Evolutionary conservation across 2,888 invertebrate genomes (phyloP).

Genomic region (Apamea epomidion): DNA sequence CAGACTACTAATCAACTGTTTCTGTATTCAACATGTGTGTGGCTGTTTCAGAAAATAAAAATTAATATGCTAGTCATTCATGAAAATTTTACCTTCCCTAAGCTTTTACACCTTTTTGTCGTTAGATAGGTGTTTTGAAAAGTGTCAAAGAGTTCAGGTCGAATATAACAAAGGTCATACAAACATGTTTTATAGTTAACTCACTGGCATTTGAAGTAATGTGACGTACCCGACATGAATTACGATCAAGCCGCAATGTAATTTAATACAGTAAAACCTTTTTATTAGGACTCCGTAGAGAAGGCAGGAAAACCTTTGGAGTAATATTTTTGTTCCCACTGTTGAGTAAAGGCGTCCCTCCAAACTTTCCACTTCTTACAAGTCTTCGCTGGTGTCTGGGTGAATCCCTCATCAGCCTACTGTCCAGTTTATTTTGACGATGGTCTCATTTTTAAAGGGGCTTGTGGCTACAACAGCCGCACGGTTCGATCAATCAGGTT

Average conservation of each 20-base stretch:
- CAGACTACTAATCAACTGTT: constrained; percentile 1
- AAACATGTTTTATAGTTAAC: constrained; percentile 35
- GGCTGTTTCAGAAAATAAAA: constrained; percentile 9
- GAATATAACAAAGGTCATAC: constrained; percentile 42
- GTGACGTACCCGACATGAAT: constrained; percentile 50
- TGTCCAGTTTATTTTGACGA: not conserved
- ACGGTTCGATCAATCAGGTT: too few species aligned
- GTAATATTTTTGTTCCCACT: not conserved
- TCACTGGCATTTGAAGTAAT: constrained; percentile 51
- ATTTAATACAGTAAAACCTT: constrained; percentile 16
- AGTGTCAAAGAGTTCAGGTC: constrained; percentile 2
- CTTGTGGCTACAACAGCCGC: too few species aligned
- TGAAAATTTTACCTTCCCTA: not conserved
- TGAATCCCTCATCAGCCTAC: not conserved
- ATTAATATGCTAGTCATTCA: constrained; percentile 29
- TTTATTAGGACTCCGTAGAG: constrained; percentile 1
- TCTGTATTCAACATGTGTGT: constrained; percentile 10
- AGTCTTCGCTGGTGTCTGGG: not conserved
- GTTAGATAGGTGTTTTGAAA: constrained; percentile 18
- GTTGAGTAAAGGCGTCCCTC: too few species aligned
- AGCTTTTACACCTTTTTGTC: constrained; percentile 28
- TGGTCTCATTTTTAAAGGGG: too few species aligned
- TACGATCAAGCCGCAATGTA: constrained; percentile 19
- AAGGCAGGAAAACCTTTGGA: not conserved
- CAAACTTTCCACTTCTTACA: not conserved